Evolutionary conservation across 2,113 vertebrate genomes (phyloP).

Genomic region (Nerophis ophidion): DNA sequence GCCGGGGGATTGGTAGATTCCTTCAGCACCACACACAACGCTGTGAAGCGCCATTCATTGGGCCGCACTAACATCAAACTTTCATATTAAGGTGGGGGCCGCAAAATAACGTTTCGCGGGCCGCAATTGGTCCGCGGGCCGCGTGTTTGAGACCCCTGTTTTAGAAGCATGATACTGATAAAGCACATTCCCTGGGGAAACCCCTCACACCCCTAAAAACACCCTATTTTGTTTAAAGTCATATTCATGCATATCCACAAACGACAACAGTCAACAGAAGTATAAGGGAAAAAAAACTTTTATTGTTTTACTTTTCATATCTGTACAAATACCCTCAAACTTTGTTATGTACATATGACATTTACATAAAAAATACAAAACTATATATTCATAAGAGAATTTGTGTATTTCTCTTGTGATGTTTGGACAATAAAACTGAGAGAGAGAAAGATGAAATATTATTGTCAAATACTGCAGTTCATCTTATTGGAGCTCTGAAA

Average conservation of each 20-base stretch:
- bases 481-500: conserved; percentile 54
- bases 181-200: too few species aligned
- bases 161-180: too few species aligned
- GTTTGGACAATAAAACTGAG: conserved; percentile 88
- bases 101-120: too few species aligned
- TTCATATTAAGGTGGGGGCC: too few species aligned
- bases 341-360: conserved; percentile 99
- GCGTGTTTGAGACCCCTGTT: too few species aligned
- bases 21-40: too few species aligned
- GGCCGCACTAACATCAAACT: too few species aligned
- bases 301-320: conserved; percentile 98
- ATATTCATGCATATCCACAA: conserved; percentile 4
- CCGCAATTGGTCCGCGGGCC: too few species aligned
- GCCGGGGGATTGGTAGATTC: too few species aligned
- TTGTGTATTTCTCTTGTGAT: conserved; percentile 95
- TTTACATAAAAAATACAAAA: conserved; percentile 99
- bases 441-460: conserved; percentile 65
- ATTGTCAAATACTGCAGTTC: conserved; percentile 63
- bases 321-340: conserved; percentile 99
- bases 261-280: conserved; percentile 18
- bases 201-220: too few species aligned
- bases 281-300: conserved; percentile 76
- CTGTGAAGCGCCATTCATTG: too few species aligned
- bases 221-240: too few species aligned
- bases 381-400: conserved; percentile 99